A percentile compares a stretch with the other conserved stretches of the same genome.
Evolutionary conservation across 2,888 invertebrate genomes (phyloP).

Genomic region (Steromphala cineraria): DNA sequence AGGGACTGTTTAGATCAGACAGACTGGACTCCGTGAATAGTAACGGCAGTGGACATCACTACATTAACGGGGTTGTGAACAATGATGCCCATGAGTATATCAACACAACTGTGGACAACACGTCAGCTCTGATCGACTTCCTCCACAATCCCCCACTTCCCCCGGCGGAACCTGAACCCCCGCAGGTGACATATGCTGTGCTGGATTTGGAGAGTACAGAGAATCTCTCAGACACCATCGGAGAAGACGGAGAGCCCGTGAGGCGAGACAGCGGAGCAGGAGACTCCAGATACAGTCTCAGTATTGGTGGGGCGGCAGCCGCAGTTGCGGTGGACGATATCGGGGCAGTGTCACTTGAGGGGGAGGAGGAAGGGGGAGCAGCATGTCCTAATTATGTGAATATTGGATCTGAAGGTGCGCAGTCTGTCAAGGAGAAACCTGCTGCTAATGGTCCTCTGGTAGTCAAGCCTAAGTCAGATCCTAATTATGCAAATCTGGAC

Average conservation of each 20-base stretch:
- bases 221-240: conserved; percentile 47
- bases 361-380: conserved; percentile 37
- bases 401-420: not conserved
- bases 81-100: conserved; percentile 55
- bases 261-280: conserved; percentile 1
- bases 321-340: conserved; percentile 25
- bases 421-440: not conserved
- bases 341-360: conserved; percentile 29
- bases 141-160: conserved; percentile 52
- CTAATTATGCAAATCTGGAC: conserved; percentile 20
- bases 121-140: conserved; percentile 59
- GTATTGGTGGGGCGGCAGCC: not conserved
- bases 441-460: not conserved
- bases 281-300: not conserved
- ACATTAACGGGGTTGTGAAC: conserved; percentile 47
- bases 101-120: conserved; percentile 51
- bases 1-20: conserved; percentile 1
- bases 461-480: not conserved
- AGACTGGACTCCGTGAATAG: conserved; percentile 12
- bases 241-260: conserved; percentile 28
- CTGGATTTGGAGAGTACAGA: conserved; percentile 80
- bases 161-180: conserved; percentile 37
- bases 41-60: conserved; percentile 39
- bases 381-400: conserved; percentile 22
- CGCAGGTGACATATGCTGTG: conserved; percentile 84